phyloP scores from a whole-genome alignment of 2,797 vertebrate species.

The Anabacerthia variegaticeps region DNA sequence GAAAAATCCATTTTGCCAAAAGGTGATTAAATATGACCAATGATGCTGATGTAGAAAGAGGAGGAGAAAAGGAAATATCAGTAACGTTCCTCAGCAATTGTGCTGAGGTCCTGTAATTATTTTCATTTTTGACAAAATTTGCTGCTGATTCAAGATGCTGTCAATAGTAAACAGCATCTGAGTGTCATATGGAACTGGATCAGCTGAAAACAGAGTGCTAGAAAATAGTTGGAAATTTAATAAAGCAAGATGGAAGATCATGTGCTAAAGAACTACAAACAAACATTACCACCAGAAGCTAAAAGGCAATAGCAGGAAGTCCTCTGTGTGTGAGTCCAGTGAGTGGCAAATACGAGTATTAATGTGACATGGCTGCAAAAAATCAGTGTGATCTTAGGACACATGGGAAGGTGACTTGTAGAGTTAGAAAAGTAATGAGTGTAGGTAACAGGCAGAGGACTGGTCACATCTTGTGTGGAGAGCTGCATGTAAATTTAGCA shows the following conservation, averaged over 20 bases:
- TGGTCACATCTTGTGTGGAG: neutral
- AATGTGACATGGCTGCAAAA: neutral
- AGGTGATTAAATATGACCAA: neutral
- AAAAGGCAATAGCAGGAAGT: neutral
- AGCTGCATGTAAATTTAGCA: neutral
- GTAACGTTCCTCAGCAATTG: neutral
- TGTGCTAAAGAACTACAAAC: neutral
- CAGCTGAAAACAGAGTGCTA: neutral
- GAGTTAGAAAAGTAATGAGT: neutral
- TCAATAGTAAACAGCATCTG: neutral
- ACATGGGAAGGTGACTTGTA: neutral
- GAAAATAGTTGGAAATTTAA: neutral
- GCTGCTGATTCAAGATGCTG: neutral
- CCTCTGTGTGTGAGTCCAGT: neutral
- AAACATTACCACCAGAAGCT: neutral
- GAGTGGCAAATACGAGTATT: neutral
- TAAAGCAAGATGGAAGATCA: neutral
- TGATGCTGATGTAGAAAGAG: neutral
- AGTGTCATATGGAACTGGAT: neutral
- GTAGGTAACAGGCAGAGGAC: neutral
- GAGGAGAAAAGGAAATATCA: neutral
- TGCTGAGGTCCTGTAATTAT: neutral
- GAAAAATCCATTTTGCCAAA: neutral
- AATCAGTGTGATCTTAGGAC: neutral
- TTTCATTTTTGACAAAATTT: neutral